phyloP scores from a whole-genome alignment of 2,888 invertebrate species.

The Hyppa rectilinea region DNA sequence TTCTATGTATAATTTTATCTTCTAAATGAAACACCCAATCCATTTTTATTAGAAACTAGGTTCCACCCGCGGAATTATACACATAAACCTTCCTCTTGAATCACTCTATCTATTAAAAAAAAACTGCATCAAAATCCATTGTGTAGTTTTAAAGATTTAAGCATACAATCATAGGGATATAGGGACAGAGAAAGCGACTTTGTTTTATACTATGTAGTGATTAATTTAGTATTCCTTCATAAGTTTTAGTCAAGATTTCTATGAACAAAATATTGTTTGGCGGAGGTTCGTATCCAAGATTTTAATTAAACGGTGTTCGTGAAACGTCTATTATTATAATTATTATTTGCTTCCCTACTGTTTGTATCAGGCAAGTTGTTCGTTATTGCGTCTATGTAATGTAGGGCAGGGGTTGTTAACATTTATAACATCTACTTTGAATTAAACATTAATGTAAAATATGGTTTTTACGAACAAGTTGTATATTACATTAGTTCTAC shows the following conservation, averaged over 20 bases:
- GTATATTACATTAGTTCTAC: not conserved
- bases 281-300: conserved; percentile 17
- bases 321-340: conserved; percentile 54
- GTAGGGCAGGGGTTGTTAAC: not conserved
- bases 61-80: too few relatives aligned
- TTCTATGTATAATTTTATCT: too few relatives aligned
- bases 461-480: not conserved
- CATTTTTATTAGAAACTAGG: too few relatives aligned
- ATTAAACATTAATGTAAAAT: not conserved
- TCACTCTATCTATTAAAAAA: too few relatives aligned
- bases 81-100: too few relatives aligned
- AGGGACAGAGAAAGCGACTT: too few relatives aligned
- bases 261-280: conserved; percentile 46
- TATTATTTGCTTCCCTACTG: conserved; percentile 53
- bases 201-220: too few relatives aligned
- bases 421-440: not conserved
- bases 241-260: conserved; percentile 37
- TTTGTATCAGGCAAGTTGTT: conserved; percentile 53
- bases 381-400: conserved; percentile 27
- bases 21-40: too few relatives aligned
- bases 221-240: conserved; percentile 26
- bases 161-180: too few relatives aligned
- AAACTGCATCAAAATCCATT: too few relatives aligned
- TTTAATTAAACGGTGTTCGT: conserved; percentile 62
- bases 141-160: too few relatives aligned